Evolutionary conservation across 2,113 vertebrate genomes (phyloP).

Genomic region (Callipepla californica): DNA sequence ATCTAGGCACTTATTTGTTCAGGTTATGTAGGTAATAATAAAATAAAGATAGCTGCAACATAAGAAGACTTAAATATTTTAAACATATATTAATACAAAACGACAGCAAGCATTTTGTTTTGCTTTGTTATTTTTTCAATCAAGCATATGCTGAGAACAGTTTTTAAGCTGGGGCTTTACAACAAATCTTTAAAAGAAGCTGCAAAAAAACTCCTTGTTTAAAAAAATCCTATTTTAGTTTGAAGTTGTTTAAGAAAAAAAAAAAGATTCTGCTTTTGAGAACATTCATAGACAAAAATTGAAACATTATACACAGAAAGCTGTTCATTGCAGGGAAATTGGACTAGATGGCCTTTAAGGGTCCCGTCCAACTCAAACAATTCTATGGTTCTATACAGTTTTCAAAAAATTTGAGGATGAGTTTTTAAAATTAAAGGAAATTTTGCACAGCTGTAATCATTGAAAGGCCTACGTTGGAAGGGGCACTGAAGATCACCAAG

Average conservation of each 20-base stretch:
- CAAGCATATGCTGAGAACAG: neutral
- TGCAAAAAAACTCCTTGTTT: neutral
- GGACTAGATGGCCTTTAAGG: too few relatives aligned
- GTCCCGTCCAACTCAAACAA: too few relatives aligned
- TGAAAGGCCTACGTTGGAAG: too few relatives aligned
- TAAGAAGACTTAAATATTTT: neutral
- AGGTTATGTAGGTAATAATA: accelerated
- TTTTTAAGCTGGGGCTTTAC: neutral
- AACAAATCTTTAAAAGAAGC: neutral
- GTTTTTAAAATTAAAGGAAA: neutral
- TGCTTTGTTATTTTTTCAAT: neutral
- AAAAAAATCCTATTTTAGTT: neutral
- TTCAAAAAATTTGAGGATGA: neutral
- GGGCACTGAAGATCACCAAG: too few relatives aligned
- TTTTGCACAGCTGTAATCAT: neutral
- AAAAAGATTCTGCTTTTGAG: neutral
- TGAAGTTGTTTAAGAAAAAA: neutral
- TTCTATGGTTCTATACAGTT: neutral
- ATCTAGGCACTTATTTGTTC: neutral
- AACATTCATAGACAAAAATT: neutral
- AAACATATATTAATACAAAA: neutral
- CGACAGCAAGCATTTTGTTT: neutral
- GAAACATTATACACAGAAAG: neutral
- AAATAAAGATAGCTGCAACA: neutral
- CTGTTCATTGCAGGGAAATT: too few relatives aligned